phyloP scores from a whole-genome alignment of 2,888 invertebrate species.

The Trimorus sp. region DNA sequence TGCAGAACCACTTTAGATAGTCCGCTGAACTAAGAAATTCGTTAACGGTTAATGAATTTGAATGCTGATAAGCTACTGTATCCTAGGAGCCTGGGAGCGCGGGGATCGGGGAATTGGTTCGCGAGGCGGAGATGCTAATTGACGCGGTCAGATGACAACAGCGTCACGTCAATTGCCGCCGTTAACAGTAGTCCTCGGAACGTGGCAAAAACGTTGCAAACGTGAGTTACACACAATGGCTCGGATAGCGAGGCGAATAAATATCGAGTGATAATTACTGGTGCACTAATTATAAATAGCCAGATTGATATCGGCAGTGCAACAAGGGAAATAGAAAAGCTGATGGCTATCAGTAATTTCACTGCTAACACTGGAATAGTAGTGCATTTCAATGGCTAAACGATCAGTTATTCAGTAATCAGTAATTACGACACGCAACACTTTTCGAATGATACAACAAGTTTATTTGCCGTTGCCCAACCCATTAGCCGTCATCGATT shows the following conservation, averaged over 20 bases:
- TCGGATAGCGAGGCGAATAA: constrained; percentile 39
- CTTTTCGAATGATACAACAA: constrained; percentile 47
- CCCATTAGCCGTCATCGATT: background rate
- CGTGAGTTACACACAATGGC: constrained; percentile 11
- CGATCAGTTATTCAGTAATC: constrained; percentile 54
- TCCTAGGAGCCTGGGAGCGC: background rate
- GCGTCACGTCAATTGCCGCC: too few relatives aligned
- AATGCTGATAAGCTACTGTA: constrained; percentile 40
- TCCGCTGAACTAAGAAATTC: constrained; percentile 43
- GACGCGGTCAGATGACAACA: too few relatives aligned
- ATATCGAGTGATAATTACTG: constrained; percentile 45
- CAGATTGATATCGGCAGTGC: constrained; percentile 44
- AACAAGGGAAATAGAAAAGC: constrained; percentile 45
- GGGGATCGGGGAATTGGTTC: too few relatives aligned
- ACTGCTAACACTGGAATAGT: constrained; percentile 32
- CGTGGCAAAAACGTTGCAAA: background rate
- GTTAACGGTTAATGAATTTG: constrained; percentile 52
- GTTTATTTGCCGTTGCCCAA: constrained; percentile 36
- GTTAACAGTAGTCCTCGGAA: too few relatives aligned
- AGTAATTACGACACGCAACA: constrained; percentile 50
- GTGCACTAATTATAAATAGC: constrained; percentile 49
- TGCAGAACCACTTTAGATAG: constrained; percentile 54
- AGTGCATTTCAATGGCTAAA: constrained; percentile 47
- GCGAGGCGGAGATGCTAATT: too few relatives aligned
- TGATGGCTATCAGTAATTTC: constrained; percentile 47